A percentile compares a stretch with the other conserved stretches of the same genome.
phyloP scores from a whole-genome alignment of 2,797 vertebrate species.

The Pterois miles region DNA sequence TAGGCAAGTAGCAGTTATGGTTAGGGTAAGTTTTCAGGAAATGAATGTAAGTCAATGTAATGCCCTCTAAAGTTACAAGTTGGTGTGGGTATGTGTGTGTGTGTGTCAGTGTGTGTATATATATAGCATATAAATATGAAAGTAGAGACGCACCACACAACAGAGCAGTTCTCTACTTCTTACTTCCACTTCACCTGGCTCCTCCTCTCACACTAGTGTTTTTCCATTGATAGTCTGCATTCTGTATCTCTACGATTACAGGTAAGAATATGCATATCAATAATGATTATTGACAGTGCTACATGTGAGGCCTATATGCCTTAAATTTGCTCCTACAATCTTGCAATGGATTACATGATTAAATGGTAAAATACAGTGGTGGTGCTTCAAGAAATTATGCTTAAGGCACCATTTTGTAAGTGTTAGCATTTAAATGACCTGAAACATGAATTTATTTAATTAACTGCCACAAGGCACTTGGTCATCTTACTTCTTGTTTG shows the following conservation, averaged over 20 bases:
- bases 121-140: neutral
- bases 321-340: neutral
- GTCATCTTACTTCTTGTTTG: neutral
- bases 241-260: neutral
- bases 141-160: neutral
- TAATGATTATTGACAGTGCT: neutral
- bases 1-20: neutral
- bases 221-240: neutral
- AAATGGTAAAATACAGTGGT: accelerated
- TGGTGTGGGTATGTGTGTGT: neutral
- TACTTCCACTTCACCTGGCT: conserved; percentile 22
- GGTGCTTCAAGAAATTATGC: neutral
- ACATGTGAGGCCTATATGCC: neutral
- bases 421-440: neutral
- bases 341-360: neutral
- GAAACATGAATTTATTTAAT: neutral
- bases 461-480: neutral
- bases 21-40: neutral
- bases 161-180: conserved; percentile 7
- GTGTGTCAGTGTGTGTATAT: neutral
- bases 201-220: neutral
- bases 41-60: neutral
- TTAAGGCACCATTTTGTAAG: neutral
- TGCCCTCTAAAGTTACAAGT: neutral
- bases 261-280: conserved; percentile 56